phyloP scores from a whole-genome alignment of 2,888 invertebrate species.

The Dolichomitus sp. region DNA sequence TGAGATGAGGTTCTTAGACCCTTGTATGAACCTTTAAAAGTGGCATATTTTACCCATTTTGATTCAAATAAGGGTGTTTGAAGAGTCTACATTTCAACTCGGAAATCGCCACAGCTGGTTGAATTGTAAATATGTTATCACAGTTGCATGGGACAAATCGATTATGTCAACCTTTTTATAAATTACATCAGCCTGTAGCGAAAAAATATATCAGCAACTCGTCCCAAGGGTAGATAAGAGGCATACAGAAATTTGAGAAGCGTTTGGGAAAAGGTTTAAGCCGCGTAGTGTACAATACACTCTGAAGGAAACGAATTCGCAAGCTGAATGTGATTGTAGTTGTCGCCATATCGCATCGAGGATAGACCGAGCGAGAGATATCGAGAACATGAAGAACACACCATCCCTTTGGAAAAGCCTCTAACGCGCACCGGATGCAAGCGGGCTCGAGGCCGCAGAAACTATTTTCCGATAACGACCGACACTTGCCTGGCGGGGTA shows the following conservation, averaged over 20 bases:
- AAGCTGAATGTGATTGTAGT: conserved; percentile 27
- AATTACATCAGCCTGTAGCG: background rate
- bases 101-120: too few species aligned
- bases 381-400: conserved; percentile 30
- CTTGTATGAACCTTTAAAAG: too few species aligned
- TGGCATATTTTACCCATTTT: too few species aligned
- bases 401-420: conserved; percentile 45
- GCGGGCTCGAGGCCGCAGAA: conserved; percentile 75
- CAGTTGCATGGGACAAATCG: background rate
- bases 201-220: background rate
- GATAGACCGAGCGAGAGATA: conserved; percentile 23
- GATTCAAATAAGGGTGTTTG: too few species aligned
- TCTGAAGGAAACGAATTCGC: conserved; percentile 43
- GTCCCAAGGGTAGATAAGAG: background rate
- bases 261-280: background rate
- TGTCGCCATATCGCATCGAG: conserved; percentile 8
- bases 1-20: too few species aligned
- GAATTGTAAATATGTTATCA: background rate
- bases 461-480: conserved; percentile 83
- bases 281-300: conserved; percentile 9
- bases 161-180: background rate
- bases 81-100: too few species aligned
- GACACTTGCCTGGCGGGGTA: conserved; percentile 75
- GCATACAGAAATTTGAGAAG: background rate
- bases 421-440: conserved; percentile 54